phyloP scores from a whole-genome alignment of 2,888 invertebrate genomes.

The Rhagium mordax region DNA sequence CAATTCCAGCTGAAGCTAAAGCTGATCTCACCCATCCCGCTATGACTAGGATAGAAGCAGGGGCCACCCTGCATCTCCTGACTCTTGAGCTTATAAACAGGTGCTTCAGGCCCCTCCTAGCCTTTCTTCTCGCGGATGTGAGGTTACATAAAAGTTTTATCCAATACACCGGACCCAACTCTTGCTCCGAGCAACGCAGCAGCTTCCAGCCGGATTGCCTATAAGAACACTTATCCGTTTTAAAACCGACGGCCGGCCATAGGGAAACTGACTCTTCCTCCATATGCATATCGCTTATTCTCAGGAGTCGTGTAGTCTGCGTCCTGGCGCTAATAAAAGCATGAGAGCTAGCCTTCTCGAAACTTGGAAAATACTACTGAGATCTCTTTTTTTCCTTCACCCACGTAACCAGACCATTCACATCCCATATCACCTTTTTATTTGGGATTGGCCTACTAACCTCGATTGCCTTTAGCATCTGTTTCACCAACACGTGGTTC shows the following conservation, averaged over 20 bases:
- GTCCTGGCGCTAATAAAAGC: conserved; percentile 34
- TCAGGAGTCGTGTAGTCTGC: conserved; percentile 32
- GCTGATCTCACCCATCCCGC: neutral
- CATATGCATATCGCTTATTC: conserved; percentile 14
- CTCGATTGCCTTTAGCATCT: neutral
- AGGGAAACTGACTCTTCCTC: neutral
- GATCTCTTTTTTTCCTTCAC: neutral
- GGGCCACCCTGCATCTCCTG: neutral
- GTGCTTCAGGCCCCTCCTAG: neutral
- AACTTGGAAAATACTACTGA: conserved; percentile 20
- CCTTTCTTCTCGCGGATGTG: neutral
- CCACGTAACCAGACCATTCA: conserved; percentile 16
- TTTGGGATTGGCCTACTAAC: neutral
- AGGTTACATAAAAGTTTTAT: neutral
- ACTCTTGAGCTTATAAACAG: conserved; percentile 9
- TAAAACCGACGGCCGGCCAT: conserved; percentile 33
- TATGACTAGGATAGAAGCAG: neutral
- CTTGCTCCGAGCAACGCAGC: neutral
- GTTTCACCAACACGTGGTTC: no score
- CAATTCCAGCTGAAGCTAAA: no score
- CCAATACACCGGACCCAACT: conserved; percentile 6
- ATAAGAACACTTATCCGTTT: conserved; percentile 17
- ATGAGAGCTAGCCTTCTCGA: conserved; percentile 35
- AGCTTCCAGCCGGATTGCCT: conserved; percentile 29
- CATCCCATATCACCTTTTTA: neutral